Percentiles rank a stretch among this genome's conserved stretches.
phyloP scores from a whole-genome alignment of 1,140 invertebrate species.

The Latrodectus geometricus region DNA sequence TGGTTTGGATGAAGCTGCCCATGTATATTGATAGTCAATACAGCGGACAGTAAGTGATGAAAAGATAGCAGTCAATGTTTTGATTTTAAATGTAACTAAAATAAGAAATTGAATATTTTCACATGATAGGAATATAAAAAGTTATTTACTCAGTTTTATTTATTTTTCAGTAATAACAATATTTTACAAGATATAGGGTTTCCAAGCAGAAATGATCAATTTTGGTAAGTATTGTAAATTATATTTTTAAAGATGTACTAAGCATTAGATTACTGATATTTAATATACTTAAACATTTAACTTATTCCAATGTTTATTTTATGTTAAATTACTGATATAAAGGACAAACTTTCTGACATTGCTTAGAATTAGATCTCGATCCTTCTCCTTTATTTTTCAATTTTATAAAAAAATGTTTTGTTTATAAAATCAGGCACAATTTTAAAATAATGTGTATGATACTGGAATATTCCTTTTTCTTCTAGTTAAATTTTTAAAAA shows the following conservation, averaged over 20 bases:
- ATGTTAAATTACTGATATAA: no score
- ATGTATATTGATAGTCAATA: conserved; percentile 32
- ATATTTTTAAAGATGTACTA: background rate
- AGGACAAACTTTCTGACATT: no score
- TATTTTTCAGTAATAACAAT: background rate
- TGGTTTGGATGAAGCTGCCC: conserved; percentile 29
- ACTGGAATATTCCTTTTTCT: no score
- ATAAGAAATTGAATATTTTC: no score
- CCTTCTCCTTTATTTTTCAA: no score
- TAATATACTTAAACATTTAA: background rate
- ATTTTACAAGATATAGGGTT: background rate
- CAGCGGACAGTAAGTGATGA: conserved; percentile 30
- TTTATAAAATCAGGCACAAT: no score
- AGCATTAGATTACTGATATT: no score
- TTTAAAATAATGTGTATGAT: no score
- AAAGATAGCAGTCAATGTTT: background rate
- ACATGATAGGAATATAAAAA: background rate
- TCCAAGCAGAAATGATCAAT: conserved; percentile 19
- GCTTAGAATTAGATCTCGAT: no score
- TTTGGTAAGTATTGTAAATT: conserved; percentile 33
- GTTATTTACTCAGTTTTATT: background rate
- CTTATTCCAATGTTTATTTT: background rate
- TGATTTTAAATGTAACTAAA: background rate
- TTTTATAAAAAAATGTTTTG: no score
- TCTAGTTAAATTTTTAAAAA: no score